Evolutionary conservation across 2,888 invertebrate genomes (phyloP).

Genomic region (Alviniconcha strummeri): DNA sequence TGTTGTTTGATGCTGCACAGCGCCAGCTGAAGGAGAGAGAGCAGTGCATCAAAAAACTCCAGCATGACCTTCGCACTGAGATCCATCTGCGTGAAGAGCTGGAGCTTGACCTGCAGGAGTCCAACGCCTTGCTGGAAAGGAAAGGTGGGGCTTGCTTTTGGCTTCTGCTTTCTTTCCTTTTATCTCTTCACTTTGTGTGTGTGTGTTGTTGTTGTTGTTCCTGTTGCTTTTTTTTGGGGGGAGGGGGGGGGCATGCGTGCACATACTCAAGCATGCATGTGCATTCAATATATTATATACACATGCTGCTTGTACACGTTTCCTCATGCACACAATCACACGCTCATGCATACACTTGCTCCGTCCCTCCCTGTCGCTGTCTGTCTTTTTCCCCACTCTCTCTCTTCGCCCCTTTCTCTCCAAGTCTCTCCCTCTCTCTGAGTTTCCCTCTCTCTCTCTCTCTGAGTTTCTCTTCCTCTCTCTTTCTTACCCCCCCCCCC

Average conservation of each 20-base stretch:
- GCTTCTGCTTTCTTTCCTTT: neutral
- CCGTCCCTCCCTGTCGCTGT: too few relatives aligned
- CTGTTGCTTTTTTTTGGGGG: neutral
- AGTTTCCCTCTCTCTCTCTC: too few relatives aligned
- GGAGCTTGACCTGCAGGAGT: conserved; percentile 53
- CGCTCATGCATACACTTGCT: too few relatives aligned
- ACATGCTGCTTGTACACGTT: too few relatives aligned
- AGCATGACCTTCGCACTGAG: conserved; percentile 19
- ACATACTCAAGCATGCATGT: neutral
- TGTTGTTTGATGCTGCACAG: conserved; percentile 16
- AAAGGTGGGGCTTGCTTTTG: conserved; percentile 46
- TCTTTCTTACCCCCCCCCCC: too few relatives aligned
- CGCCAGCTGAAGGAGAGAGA: conserved; percentile 26
- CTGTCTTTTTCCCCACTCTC: too few relatives aligned
- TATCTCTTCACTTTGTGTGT: neutral
- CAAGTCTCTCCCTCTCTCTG: too few relatives aligned
- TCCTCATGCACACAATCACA: too few relatives aligned
- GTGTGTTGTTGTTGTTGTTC: neutral
- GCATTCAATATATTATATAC: too few relatives aligned
- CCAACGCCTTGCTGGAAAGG: conserved; percentile 45
- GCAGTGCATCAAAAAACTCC: neutral
- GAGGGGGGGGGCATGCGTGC: neutral
- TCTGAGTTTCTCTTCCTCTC: too few relatives aligned
- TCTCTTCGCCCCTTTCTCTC: too few relatives aligned
- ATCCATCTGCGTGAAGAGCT: conserved; percentile 43